Conservation (phyloP, 2,797 vertebrate species). For the Rhadinocentrus ornatus region DNA sequence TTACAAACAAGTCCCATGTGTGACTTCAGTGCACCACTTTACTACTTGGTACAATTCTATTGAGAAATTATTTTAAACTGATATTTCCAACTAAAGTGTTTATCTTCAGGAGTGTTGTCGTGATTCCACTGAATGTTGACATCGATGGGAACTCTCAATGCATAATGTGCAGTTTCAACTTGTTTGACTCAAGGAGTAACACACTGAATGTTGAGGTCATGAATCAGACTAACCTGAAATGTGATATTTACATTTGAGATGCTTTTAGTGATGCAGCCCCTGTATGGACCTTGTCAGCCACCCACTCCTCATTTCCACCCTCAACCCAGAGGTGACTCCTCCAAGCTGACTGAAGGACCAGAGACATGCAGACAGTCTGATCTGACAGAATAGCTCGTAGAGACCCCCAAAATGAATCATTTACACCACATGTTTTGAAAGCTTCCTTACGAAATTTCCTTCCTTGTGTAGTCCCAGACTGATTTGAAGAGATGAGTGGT, state of each 20-base stretch:
- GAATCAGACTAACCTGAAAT: constrained; percentile 24
- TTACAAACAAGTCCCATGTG: constrained; percentile 22
- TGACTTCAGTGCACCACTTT: constrained; percentile 17
- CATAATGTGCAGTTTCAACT: neutral
- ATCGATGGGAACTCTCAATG: constrained; percentile 7
- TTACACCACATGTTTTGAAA: constrained; percentile 44
- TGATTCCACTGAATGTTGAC: neutral
- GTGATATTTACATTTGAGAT: constrained; percentile 46
- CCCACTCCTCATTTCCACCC: constrained; percentile 48
- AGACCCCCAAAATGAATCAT: constrained; percentile 10
- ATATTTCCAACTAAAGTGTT: constrained; percentile 3
- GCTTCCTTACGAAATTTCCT: constrained; percentile 35
- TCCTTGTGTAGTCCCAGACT: constrained; percentile 20
- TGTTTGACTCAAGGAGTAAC: neutral
- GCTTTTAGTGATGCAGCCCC: constrained; percentile 62
- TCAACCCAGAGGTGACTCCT: constrained; percentile 48
- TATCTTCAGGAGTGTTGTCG: constrained; percentile 13
- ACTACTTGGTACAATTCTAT: constrained; percentile 4
- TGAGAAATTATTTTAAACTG: neutral
- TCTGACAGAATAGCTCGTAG: constrained; percentile 47
- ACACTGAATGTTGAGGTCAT: constrained; percentile 26
- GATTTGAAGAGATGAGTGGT: constrained; percentile 35
- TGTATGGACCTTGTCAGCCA: constrained; percentile 66
- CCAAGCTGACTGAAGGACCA: constrained; percentile 71
- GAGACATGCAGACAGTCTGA: constrained; percentile 52